Base-by-base conservation (phyloP, 2,888 invertebrate genomes). In the Parnassius smintheus region DNA sequence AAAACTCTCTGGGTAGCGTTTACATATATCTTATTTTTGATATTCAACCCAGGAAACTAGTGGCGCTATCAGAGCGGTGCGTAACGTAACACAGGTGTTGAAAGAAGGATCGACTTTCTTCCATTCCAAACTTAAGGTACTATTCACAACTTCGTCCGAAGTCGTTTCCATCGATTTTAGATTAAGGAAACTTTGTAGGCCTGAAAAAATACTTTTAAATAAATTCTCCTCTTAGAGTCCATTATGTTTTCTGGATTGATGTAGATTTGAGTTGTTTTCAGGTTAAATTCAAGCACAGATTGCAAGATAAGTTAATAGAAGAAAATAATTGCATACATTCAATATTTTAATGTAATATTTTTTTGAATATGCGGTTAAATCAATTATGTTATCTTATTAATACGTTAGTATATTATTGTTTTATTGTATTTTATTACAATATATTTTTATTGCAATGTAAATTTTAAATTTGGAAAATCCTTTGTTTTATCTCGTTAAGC, bases 161-260 rank as follows among this genome's bases (percentile, higher is more conserved):
- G 83, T 81, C 85, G 84, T 85, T 86, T 74, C 82, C 80, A 91
- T 91, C 88, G 91, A 91, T 91, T 91, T 90, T 83, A 91, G 91
- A 91, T 91, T 91, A 91, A 85, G 88, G 78, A 88, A 35, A 90
- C 85, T 88, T 83, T 72, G 84, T 80, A 84, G 80, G 85, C 82
- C 83, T 85, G 82, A 86, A 88, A 18, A 88, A 90, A 89, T 86
- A 88, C 85, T 83, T 75, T 75, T 81, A 83, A 86, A 87, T 87
- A 89, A 87, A 87, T 87, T 88, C 83, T 68, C 69, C 62, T 59
- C 64, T 59, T 59, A 35, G 42, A 55, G 49, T 45, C 48, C 46
- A 62, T 54, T 35, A 45, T 35, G 45, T 48, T 51, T 44, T 10
- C 44, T 45, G 44, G 44, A 62, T 57, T 48, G 56, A 56, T 46